phyloP scores from a whole-genome alignment of 2,888 invertebrate species.

The Drosophila ochracea region DNA sequence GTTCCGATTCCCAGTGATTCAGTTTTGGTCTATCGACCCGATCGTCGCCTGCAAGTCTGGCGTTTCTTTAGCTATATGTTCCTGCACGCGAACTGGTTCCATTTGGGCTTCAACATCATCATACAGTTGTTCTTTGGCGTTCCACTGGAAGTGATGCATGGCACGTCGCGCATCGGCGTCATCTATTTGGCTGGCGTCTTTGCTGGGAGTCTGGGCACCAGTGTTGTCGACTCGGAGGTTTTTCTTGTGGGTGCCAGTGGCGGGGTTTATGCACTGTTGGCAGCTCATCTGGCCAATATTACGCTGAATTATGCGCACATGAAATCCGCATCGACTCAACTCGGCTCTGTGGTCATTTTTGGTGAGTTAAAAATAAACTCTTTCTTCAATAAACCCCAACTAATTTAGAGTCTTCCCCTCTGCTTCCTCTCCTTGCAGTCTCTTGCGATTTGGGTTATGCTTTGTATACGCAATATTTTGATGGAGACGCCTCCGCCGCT shows the following conservation, averaged over 20 bases:
- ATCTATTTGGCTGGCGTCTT: conserved; percentile 97
- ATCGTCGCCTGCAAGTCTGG: conserved; percentile 96
- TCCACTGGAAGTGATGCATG: conserved; percentile 98
- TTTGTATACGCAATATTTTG: conserved; percentile 93
- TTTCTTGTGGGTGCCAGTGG: conserved; percentile 98
- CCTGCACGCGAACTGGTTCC: conserved; percentile 98
- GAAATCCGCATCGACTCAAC: conserved; percentile 95
- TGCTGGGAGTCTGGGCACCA: conserved; percentile 93
- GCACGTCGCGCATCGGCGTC: conserved; percentile 93
- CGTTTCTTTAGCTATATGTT: conserved; percentile 97
- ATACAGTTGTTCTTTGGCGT: conserved; percentile 97
- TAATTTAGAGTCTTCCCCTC: conserved; percentile 3
- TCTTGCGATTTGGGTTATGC: conserved; percentile 98
- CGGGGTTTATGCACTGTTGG: conserved; percentile 97
- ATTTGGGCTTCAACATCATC: conserved; percentile 96
- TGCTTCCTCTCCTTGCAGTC: conserved; percentile 86
- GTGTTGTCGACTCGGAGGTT: conserved; percentile 96
- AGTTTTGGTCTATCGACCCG: conserved; percentile 96
- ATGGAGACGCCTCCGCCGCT: conserved; percentile 33
- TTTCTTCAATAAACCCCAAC: background rate
- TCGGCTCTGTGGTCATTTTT: conserved; percentile 96
- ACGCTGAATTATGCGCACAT: conserved; percentile 97
- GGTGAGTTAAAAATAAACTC: conserved; percentile 87
- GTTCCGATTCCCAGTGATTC: conserved; percentile 97
- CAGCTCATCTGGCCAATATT: conserved; percentile 98